Evolutionary conservation across 1,140 invertebrate species (phyloP).

Genomic region (Episyrphus balteatus): DNA sequence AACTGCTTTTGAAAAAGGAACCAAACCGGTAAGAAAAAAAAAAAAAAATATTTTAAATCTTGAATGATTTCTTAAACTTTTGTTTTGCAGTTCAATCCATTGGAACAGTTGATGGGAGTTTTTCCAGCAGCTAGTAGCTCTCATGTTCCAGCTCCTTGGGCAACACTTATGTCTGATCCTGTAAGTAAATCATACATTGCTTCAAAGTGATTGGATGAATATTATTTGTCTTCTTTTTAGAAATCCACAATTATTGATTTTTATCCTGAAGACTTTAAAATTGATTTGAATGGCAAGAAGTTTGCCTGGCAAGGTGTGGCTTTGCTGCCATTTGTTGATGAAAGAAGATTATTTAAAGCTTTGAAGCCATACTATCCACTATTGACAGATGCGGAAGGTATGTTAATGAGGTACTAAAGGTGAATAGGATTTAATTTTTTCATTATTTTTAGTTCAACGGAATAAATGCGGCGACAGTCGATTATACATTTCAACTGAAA

Average conservation of each 20-base stretch:
- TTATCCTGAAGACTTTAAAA: constrained; percentile 97
- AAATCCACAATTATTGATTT: constrained; percentile 96
- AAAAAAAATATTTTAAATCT: not conserved
- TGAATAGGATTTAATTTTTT: constrained; percentile 1
- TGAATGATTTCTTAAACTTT: no score
- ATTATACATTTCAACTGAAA: constrained; percentile 62
- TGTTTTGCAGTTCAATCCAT: constrained; percentile 71
- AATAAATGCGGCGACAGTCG: constrained; percentile 66
- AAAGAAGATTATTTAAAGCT: constrained; percentile 79
- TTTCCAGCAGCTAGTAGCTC: constrained; percentile 94
- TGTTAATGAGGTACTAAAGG: constrained; percentile 16
- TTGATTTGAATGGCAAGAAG: constrained; percentile 98
- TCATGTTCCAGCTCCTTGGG: constrained; percentile 90
- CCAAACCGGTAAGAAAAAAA: constrained; percentile 59
- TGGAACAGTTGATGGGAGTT: constrained; percentile 98
- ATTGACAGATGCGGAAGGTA: constrained; percentile 71
- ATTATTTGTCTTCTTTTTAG: constrained; percentile 35
- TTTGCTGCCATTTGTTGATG: constrained; percentile 95
- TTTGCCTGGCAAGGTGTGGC: constrained; percentile 99
- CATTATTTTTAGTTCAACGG: constrained; percentile 38
- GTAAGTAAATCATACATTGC: no score
- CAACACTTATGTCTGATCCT: constrained; percentile 84
- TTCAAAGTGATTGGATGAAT: not conserved
- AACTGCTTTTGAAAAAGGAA: constrained; percentile 79
- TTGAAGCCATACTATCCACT: constrained; percentile 67